A percentile compares a stretch with the other conserved stretches of the same genome.
Conservation (phyloP, 2,888 invertebrate species). For the Entomobrya multifasciata region DNA sequence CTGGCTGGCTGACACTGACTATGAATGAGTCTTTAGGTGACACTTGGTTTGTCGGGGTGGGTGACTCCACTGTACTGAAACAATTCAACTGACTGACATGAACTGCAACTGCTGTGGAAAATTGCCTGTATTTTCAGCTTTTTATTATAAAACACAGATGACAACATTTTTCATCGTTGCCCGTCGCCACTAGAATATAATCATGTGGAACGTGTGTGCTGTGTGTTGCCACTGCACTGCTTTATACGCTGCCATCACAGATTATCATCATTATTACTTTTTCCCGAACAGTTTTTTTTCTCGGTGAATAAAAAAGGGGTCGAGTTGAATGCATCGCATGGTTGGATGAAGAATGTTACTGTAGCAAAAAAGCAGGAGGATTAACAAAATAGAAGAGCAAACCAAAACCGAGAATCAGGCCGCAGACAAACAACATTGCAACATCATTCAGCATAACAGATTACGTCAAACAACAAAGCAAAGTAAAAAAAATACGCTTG, state of each 20-base stretch:
- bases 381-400: conserved; percentile 40
- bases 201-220: conserved; percentile 50
- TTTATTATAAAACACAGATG: conserved; percentile 25
- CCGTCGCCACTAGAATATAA: background rate
- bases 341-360: conserved; percentile 16
- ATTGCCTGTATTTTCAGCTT: conserved; percentile 11
- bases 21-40: conserved; percentile 32
- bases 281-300: conserved; percentile 3
- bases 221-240: too few species aligned
- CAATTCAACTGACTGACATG: conserved; percentile 1
- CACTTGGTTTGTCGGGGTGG: too few species aligned
- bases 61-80: too few species aligned
- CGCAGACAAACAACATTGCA: too few species aligned
- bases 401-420: conserved; percentile 18
- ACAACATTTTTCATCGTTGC: background rate
- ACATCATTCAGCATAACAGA: conserved; percentile 34
- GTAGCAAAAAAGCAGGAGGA: conserved; percentile 28
- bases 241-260: conserved; percentile 32
- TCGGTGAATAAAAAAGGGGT: conserved; percentile 54
- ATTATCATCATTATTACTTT: conserved; percentile 50
- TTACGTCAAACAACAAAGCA: conserved; percentile 9
- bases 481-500: conserved; percentile 2
- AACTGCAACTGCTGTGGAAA: background rate
- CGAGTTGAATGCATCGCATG: conserved; percentile 4
- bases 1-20: background rate